phyloP scores from a whole-genome alignment of 2,888 invertebrate species.

The Polydrusus cervinus region DNA sequence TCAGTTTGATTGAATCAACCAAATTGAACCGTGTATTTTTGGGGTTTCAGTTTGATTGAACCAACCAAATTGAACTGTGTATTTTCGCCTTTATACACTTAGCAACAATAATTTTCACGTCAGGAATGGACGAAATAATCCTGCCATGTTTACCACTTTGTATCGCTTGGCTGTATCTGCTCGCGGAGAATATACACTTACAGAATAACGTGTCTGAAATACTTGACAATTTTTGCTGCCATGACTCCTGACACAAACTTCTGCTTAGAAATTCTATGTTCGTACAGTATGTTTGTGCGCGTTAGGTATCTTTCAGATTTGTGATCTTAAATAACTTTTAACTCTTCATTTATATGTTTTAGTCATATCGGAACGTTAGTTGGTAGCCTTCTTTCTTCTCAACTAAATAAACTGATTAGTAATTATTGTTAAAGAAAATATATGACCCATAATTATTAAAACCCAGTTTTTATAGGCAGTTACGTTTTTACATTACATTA shows the following conservation, averaged over 20 bases:
- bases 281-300: neutral
- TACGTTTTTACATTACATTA: neutral
- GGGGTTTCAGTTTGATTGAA: too few relatives aligned
- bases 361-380: too few relatives aligned
- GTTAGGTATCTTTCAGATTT: too few relatives aligned
- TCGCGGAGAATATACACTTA: neutral
- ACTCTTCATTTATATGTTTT: too few relatives aligned
- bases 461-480: neutral
- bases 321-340: too few relatives aligned
- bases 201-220: neutral
- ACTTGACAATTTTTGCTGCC: neutral
- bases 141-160: neutral
- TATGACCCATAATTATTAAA: neutral
- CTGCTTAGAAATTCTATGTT: conserved; percentile 1
- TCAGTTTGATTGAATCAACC: too few relatives aligned
- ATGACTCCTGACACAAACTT: neutral
- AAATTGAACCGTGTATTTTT: too few relatives aligned
- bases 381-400: too few relatives aligned
- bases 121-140: neutral
- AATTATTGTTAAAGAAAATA: neutral
- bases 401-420: too few relatives aligned
- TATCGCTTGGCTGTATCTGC: neutral
- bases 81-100: too few relatives aligned
- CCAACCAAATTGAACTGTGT: too few relatives aligned
- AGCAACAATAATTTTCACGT: too few relatives aligned